Evolutionary conservation across 2,797 vertebrate genomes (phyloP).

Genomic region (Acipenser transmontanus): DNA sequence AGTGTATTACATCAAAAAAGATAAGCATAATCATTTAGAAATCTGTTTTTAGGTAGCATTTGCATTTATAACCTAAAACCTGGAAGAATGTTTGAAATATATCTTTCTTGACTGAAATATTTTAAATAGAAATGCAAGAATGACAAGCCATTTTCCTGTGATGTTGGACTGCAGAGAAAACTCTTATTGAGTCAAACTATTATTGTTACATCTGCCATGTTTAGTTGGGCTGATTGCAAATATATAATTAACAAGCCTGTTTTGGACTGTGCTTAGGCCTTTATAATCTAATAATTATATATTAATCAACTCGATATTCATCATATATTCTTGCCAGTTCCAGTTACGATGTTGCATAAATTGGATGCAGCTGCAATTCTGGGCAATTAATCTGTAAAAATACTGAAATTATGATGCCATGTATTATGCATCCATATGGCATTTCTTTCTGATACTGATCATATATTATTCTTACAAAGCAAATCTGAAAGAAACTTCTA

Average conservation of each 20-base stretch:
- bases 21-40: no score
- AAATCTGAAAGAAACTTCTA: slow-evolving; percentile 30
- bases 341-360: slow-evolving; percentile 37
- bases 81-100: no score
- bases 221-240: slow-evolving; percentile 25
- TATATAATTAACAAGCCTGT: slow-evolving; percentile 31
- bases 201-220: slow-evolving; percentile 37
- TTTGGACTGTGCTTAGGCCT: slow-evolving; percentile 23
- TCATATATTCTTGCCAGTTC: slow-evolving; percentile 28
- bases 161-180: slow-evolving; percentile 11
- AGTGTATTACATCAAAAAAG: no score
- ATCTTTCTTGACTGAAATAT: no score
- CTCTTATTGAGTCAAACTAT: slow-evolving; percentile 29
- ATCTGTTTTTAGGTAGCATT: no score
- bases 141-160: background rate
- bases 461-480: slow-evolving; percentile 36
- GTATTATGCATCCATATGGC: slow-evolving; percentile 40
- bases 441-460: slow-evolving; percentile 36
- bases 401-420: slow-evolving; percentile 17
- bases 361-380: slow-evolving; percentile 40
- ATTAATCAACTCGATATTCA: slow-evolving; percentile 38
- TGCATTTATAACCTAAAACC: no score
- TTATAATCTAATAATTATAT: slow-evolving; percentile 45
- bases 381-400: slow-evolving; percentile 41
- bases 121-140: no score